A percentile compares a stretch with the other conserved stretches of the same genome.
These are phyloP conservation scores for Mus pahari DNA, from an alignment of 2,113 vertebrate species.

Conservation along the genomic window DNA sequence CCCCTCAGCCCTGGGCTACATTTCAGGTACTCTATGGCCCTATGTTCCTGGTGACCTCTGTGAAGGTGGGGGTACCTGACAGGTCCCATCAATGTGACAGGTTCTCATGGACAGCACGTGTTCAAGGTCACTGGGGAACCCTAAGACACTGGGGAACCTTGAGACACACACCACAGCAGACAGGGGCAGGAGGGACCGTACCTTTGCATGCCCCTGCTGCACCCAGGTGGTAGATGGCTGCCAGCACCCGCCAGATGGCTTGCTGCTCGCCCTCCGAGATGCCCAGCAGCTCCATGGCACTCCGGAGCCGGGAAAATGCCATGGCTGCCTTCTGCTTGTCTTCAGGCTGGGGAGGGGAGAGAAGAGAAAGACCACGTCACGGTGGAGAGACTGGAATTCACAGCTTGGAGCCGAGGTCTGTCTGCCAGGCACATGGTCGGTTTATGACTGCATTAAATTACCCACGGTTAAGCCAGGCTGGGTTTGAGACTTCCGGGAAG, in stretches of 20 bases:
- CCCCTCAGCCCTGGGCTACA: rapidly evolving
- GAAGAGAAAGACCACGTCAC: rapidly evolving
- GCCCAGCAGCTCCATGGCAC: slow-evolving; percentile 92
- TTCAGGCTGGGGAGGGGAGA: slow-evolving; percentile 88
- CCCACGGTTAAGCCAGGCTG: neutral
- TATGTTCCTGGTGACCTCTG: rapidly evolving
- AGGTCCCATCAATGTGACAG: neutral
- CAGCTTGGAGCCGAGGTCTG: rapidly evolving
- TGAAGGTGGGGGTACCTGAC: rapidly evolving
- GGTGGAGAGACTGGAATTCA: neutral
- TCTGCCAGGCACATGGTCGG: neutral
- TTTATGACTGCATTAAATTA: neutral
- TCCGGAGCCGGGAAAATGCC: slow-evolving; percentile 90
- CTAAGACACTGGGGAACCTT: neutral
- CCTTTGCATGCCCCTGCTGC: slow-evolving; percentile 95
- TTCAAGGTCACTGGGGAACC: neutral
- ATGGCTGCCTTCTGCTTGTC: slow-evolving; percentile 92
- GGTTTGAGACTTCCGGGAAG: neutral
- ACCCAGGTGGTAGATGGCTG: slow-evolving; percentile 95
- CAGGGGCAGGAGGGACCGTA: slow-evolving; percentile 72
- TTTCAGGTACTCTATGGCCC: rapidly evolving
- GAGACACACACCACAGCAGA: neutral
- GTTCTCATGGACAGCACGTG: neutral
- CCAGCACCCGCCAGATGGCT: slow-evolving; percentile 93
- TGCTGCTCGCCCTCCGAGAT: slow-evolving; percentile 89